Percentiles rank a stretch among this genome's conserved stretches.
Evolutionary conservation across 2,797 vertebrate species (phyloP).

Genomic region (Tamandua tetradactyla): DNA sequence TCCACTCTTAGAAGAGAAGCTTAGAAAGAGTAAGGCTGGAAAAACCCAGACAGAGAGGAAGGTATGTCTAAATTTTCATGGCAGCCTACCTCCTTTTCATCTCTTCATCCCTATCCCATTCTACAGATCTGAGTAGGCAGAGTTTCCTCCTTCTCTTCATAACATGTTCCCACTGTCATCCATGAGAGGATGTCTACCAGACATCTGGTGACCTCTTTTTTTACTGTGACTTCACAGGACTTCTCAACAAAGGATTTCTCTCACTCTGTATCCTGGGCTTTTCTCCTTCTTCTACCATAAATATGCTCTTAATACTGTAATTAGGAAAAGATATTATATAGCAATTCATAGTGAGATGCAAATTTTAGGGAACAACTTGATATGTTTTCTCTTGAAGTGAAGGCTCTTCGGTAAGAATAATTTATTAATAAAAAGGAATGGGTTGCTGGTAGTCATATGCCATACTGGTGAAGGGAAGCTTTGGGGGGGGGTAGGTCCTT

Average conservation of each 20-base stretch:
- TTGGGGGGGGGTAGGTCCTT: neutral
- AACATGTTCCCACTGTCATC: neutral
- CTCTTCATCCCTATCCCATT: fast-evolving
- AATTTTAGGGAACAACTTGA: neutral
- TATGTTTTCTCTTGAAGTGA: neutral
- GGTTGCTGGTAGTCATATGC: neutral
- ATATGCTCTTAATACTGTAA: neutral
- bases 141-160: conserved; percentile 24
- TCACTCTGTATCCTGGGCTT: neutral
- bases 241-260: neutral
- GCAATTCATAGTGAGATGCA: neutral
- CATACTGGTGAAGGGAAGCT: neutral
- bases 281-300: neutral
- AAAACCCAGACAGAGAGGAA: neutral
- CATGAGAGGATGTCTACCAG: neutral
- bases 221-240: no score
- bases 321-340: neutral
- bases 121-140: fast-evolving
- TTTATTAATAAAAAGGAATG: neutral
- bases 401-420: neutral
- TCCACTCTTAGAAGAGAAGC: neutral
- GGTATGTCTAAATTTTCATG: neutral
- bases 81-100: neutral
- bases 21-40: neutral
- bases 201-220: neutral